A percentile compares a stretch with the other conserved stretches of the same genome.
Evolutionary conservation across 2,113 vertebrate species (phyloP).

Genomic region (Macheiramphus alcinus): DNA sequence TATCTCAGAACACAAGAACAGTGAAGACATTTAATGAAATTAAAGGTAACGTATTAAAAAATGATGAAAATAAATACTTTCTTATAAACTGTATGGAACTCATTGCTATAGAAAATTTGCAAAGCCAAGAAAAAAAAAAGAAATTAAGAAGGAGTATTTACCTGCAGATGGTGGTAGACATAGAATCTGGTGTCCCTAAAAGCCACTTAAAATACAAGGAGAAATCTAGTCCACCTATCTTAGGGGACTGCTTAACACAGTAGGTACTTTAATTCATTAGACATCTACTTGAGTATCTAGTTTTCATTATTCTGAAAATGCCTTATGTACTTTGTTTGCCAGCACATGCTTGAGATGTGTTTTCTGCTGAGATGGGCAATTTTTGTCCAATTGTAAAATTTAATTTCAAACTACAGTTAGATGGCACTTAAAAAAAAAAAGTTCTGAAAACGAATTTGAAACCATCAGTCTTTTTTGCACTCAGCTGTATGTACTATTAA

Average conservation of each 20-base stretch:
- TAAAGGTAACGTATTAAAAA: not conserved
- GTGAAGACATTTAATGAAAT: not conserved
- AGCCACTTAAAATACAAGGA: not conserved
- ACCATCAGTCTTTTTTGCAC: not conserved
- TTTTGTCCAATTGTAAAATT: not conserved
- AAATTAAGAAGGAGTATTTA: not conserved
- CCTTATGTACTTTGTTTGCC: not conserved
- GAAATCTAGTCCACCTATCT: not conserved
- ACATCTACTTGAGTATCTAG: not conserved
- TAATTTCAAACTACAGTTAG: not conserved
- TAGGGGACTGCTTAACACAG: not conserved
- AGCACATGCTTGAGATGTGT: not conserved
- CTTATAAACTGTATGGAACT: not conserved
- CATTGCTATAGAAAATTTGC: not conserved
- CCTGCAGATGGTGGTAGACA: not conserved
- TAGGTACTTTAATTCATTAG: not conserved
- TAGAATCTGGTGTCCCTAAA: not conserved
- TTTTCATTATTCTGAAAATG: not conserved
- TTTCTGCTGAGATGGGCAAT: not conserved
- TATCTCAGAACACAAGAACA: not conserved
- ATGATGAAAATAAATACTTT: not conserved
- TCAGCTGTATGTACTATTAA: not conserved
- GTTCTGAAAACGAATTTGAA: not conserved
- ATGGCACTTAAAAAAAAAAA: not conserved
- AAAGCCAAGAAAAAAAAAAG: not conserved